Conservation (phyloP, 2,113 vertebrate genomes). For the Caloenas nicobarica region DNA sequence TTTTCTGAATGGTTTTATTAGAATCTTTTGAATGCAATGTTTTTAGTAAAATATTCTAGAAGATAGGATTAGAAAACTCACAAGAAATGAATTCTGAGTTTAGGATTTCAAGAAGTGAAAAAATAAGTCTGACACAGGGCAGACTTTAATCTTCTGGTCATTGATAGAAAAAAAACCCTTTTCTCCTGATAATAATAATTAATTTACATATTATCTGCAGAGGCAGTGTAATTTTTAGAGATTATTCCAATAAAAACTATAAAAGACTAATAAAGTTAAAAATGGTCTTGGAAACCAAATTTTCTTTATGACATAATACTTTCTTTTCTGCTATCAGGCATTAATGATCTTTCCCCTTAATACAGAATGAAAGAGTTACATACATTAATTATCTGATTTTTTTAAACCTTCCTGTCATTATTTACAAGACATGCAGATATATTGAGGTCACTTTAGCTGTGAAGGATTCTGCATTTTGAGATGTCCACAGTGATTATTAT, state of each 20-base stretch:
- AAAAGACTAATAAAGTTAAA: neutral
- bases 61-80: neutral
- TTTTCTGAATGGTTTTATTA: neutral
- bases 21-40: neutral
- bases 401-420: neutral
- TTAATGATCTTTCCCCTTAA: accelerated
- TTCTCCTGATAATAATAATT: neutral
- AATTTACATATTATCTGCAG: neutral
- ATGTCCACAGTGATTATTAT: neutral
- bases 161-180: accelerated
- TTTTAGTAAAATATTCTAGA: neutral
- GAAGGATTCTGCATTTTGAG: neutral
- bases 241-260: neutral
- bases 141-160: neutral
- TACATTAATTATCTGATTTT: neutral
- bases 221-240: neutral
- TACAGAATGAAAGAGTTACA: neutral
- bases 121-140: neutral
- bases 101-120: neutral
- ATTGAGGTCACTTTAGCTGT: neutral
- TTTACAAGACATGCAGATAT: neutral
- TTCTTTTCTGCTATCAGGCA: neutral
- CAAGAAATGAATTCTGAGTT: neutral
- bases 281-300: neutral
- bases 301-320: neutral